Conservation (phyloP, 2,113 vertebrate genomes). For the Indicator maculatus region DNA sequence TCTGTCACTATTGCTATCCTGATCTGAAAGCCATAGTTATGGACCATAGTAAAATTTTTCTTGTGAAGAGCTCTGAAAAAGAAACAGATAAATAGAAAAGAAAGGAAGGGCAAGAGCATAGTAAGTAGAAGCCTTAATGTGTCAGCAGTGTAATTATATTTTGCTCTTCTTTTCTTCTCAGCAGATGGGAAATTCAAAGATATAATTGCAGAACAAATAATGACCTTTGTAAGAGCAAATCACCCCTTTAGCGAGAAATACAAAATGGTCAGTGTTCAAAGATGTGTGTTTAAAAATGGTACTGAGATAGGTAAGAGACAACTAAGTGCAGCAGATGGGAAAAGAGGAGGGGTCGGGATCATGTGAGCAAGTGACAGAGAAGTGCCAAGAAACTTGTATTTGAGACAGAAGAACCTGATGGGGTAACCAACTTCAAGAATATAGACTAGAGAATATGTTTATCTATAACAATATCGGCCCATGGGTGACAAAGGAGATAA, state of each 20-base stretch:
- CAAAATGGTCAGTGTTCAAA: neutral
- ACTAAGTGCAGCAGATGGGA: neutral
- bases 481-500: neutral
- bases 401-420: neutral
- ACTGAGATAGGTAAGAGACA: neutral
- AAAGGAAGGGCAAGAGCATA: neutral
- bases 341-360: neutral
- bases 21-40: neutral
- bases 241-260: neutral
- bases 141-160: neutral
- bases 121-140: neutral
- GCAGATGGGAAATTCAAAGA: neutral
- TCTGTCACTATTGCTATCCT: neutral
- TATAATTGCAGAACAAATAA: neutral
- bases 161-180: neutral
- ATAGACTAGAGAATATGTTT: neutral
- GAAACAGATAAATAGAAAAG: neutral
- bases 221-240: neutral
- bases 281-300: neutral
- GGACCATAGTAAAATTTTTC: neutral
- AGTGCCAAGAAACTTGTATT: neutral
- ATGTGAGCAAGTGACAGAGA: neutral
- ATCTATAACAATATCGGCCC: neutral
- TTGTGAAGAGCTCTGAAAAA: neutral
- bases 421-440: neutral